phyloP scores from a whole-genome alignment of 1,140 invertebrate species.

The Hylaeus volcanicus region DNA sequence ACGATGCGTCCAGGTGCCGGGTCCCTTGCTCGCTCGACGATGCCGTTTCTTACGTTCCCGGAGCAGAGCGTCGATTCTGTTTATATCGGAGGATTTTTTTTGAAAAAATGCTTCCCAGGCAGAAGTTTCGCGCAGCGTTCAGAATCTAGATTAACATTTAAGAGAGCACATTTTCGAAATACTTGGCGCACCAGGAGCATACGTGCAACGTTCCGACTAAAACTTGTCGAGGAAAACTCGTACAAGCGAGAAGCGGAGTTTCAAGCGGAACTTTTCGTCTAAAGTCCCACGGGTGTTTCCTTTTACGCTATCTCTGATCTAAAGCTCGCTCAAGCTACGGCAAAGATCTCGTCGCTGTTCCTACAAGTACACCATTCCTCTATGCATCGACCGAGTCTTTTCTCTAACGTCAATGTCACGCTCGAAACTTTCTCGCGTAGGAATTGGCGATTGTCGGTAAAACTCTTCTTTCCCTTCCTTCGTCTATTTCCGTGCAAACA shows the following conservation, averaged over 20 bases:
- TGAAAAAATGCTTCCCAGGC: no score
- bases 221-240: slow-evolving; percentile 38
- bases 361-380: slow-evolving; percentile 40
- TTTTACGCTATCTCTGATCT: slow-evolving; percentile 49
- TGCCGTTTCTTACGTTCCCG: neutral
- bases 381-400: slow-evolving; percentile 6
- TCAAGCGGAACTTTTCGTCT: slow-evolving; percentile 56
- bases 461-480: neutral
- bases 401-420: neutral
- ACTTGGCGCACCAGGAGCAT: neutral
- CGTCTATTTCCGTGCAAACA: neutral
- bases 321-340: slow-evolving; percentile 35
- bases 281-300: slow-evolving; percentile 56
- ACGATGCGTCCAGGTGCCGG: neutral
- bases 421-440: neutral
- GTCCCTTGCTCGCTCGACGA: neutral
- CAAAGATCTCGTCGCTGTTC: slow-evolving; percentile 56
- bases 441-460: neutral
- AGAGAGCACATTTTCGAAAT: slow-evolving; percentile 37
- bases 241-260: slow-evolving; percentile 47
- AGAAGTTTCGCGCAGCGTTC: slow-evolving; percentile 15
- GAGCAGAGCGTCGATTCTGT: neutral
- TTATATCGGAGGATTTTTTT: neutral
- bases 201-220: neutral
- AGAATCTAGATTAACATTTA: slow-evolving; percentile 43